Conservation (phyloP, 64 coral and sea anemone genomes). For the Stylophora pistillata region DNA sequence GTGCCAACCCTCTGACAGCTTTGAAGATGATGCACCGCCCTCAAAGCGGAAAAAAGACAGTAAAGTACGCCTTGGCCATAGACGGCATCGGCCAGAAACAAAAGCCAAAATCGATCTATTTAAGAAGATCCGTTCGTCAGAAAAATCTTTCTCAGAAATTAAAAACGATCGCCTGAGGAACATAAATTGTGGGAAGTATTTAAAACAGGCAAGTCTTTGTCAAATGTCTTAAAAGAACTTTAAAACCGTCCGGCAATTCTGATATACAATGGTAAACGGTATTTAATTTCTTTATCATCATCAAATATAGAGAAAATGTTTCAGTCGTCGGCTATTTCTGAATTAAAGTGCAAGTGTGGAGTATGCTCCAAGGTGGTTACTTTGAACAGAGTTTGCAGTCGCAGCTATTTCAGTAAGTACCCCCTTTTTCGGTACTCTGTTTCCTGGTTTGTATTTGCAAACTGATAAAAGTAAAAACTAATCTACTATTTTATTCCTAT, state of each 20-base stretch:
- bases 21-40: slow-evolving; percentile 5
- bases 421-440: slow-evolving; percentile 2
- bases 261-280: neutral
- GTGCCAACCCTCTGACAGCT: neutral
- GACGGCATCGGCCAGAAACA: slow-evolving; percentile 41
- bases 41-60: slow-evolving; percentile 28
- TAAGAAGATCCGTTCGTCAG: slow-evolving; percentile 34
- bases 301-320: slow-evolving; percentile 58
- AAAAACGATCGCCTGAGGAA: slow-evolving; percentile 45
- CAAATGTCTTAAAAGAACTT: neutral
- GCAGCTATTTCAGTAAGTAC: slow-evolving; percentile 46
- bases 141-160: slow-evolving; percentile 35
- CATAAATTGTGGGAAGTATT: slow-evolving; percentile 43
- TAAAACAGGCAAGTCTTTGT: slow-evolving; percentile 46
- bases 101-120: slow-evolving; percentile 46
- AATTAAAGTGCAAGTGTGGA: slow-evolving; percentile 42
- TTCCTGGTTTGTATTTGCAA: too few relatives aligned
- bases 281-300: slow-evolving; percentile 27
- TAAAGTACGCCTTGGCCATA: slow-evolving; percentile 24
- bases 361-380: slow-evolving; percentile 54
- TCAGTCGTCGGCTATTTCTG: slow-evolving; percentile 42
- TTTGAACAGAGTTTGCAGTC: slow-evolving; percentile 61
- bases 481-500: slow-evolving; percentile 31
- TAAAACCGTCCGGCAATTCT: neutral
- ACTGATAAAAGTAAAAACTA: neutral